Evolutionary conservation across 2,113 vertebrate genomes (phyloP).

Genomic region (Phasianus colchicus): DNA sequence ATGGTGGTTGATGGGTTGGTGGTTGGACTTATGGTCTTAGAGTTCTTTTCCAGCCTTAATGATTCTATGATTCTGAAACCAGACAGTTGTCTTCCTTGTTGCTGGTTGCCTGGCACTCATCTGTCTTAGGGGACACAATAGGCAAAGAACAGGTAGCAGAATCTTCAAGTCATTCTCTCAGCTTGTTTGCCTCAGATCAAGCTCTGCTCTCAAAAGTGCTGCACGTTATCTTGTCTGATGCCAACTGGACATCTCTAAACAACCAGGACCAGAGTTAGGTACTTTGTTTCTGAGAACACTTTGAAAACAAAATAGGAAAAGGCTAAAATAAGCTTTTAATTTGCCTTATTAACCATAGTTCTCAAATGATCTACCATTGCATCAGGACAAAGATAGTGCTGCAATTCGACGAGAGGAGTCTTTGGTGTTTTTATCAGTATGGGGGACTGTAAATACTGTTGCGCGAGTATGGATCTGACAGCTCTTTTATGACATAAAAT

Average conservation of each 20-base stretch:
- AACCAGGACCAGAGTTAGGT: not conserved
- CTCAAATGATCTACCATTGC: not conserved
- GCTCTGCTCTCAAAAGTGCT: not conserved
- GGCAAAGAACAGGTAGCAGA: too few relatives aligned
- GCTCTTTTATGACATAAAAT: not conserved
- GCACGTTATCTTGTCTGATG: not conserved
- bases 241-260: not conserved
- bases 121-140: not conserved
- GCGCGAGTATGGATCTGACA: accelerated
- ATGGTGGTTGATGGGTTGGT: too few relatives aligned
- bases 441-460: not conserved
- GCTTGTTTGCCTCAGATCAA: not conserved
- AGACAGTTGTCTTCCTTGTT: not conserved
- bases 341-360: not conserved
- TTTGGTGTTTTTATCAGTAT: not conserved
- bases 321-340: not conserved
- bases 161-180: not conserved
- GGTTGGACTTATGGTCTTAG: too few relatives aligned
- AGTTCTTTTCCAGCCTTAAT: too few relatives aligned
- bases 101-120: not conserved
- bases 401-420: not conserved
- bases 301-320: not conserved
- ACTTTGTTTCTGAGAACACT: not conserved
- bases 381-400: not conserved
- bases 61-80: too few relatives aligned